Evolutionary conservation across 2,113 vertebrate genomes (phyloP).

Genomic region (Spizaetus ornatus): DNA sequence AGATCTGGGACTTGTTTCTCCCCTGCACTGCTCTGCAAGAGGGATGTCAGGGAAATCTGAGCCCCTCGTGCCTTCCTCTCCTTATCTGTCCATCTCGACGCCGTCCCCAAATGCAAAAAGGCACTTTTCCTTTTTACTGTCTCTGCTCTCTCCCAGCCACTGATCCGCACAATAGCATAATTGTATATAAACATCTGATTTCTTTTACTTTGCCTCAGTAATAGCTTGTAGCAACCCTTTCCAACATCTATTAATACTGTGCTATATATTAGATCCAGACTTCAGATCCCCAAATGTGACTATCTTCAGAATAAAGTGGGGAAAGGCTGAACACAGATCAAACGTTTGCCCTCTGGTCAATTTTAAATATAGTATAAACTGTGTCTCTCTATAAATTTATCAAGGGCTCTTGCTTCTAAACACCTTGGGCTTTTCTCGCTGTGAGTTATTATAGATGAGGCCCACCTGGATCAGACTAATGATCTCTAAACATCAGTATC

Average conservation of each 20-base stretch:
- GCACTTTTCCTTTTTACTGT: conserved; percentile 2
- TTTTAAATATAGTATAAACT: background rate
- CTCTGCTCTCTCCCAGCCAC: background rate
- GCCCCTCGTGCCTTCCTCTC: background rate
- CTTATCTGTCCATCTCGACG: background rate
- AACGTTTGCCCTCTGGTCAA: background rate
- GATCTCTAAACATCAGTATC: background rate
- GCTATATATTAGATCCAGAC: conserved; percentile 35
- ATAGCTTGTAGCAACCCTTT: conserved; percentile 52
- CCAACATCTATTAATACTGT: conserved; percentile 50
- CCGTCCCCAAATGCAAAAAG: background rate
- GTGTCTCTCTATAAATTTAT: background rate
- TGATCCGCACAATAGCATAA: conserved; percentile 16
- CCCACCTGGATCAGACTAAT: background rate
- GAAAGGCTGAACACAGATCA: conserved; percentile 6
- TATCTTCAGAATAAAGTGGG: background rate
- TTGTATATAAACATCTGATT: conserved; percentile 55
- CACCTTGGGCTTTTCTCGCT: background rate
- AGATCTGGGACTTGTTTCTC: background rate
- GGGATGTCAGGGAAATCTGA: background rate
- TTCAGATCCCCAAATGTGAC: conserved; percentile 11
- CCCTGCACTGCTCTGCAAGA: background rate
- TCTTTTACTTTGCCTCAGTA: conserved; percentile 51
- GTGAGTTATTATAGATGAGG: background rate
- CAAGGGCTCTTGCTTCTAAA: background rate